Percentiles rank a stretch among this genome's conserved stretches.
Evolutionary conservation across 2,113 vertebrate genomes (phyloP).

Genomic region (Mohoua ochrocephala): DNA sequence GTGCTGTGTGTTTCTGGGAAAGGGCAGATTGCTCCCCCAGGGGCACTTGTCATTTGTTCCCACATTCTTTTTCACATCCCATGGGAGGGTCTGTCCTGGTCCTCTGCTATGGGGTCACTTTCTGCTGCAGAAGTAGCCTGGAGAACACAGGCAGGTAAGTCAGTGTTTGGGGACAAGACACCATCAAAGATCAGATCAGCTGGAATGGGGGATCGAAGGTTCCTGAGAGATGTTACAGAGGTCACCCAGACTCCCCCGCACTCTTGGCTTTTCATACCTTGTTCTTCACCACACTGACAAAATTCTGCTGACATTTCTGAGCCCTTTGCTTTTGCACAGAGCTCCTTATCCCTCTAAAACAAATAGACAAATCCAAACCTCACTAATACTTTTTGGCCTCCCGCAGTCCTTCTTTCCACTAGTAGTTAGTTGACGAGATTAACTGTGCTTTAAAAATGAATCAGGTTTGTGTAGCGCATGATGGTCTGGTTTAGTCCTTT

Average conservation of each 20-base stretch:
- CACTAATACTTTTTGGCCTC: not conserved
- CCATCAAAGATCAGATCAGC: not conserved
- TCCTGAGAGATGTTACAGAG: not conserved
- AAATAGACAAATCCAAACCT: not conserved
- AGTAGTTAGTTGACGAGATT: not conserved
- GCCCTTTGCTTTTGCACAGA: not conserved
- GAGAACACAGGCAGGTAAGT: not conserved
- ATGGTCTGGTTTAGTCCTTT: not conserved
- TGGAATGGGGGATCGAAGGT: not conserved
- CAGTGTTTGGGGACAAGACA: not conserved
- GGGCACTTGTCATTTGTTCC: not conserved
- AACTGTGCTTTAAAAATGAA: not conserved
- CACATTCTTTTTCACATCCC: not conserved
- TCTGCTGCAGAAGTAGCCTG: not conserved
- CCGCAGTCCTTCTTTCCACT: not conserved
- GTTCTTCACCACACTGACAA: not conserved
- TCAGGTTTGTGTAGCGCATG: not conserved
- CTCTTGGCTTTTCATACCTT: not conserved
- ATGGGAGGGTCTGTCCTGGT: fast-evolving
- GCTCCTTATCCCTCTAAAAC: not conserved
- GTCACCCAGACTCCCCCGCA: not conserved
- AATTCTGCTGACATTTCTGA: not conserved
- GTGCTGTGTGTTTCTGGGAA: not conserved
- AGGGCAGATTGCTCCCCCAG: not conserved
- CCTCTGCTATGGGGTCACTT: not conserved